Percentiles rank a stretch among this genome's conserved stretches.
These are phyloP conservation scores for Rhysida immarginata DNA, from an alignment of 1,140 invertebrate species.

Conservation along the genomic window DNA sequence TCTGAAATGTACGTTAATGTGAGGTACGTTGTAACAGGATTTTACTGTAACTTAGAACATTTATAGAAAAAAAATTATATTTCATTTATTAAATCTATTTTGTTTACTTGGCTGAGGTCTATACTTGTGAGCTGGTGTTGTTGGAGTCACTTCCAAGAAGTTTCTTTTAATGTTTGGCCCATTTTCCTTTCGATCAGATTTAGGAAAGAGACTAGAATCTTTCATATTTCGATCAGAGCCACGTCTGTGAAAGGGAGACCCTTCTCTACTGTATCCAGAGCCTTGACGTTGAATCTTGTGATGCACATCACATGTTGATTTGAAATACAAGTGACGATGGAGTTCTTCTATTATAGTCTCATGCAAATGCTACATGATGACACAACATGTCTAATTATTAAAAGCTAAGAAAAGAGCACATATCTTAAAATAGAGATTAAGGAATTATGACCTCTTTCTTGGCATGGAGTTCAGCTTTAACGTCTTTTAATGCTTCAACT, in stretches of 20 bases:
- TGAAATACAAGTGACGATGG: conserved; percentile 54
- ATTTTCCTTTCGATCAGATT: neutral
- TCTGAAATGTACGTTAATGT: no score
- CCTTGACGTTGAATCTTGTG: neutral
- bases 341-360: conserved; percentile 53
- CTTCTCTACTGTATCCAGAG: neutral
- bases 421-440: conserved; percentile 7
- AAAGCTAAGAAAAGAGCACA: conserved; percentile 18
- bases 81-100: no score
- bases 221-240: neutral
- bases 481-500: conserved; percentile 65
- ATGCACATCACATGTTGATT: conserved; percentile 38
- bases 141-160: neutral
- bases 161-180: neutral
- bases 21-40: no score
- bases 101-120: neutral
- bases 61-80: no score
- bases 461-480: conserved; percentile 49
- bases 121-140: neutral
- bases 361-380: conserved; percentile 50
- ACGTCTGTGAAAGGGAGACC: neutral
- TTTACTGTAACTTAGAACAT: no score
- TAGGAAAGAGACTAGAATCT: neutral
- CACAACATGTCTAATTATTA: no score
- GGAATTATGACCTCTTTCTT: conserved; percentile 56